Evolutionary conservation across 35 echinoderm and acorn worm species (phyloP), one percentile per base, ranked within the genome.

Genomic region (Acanthaster planci): DNA sequence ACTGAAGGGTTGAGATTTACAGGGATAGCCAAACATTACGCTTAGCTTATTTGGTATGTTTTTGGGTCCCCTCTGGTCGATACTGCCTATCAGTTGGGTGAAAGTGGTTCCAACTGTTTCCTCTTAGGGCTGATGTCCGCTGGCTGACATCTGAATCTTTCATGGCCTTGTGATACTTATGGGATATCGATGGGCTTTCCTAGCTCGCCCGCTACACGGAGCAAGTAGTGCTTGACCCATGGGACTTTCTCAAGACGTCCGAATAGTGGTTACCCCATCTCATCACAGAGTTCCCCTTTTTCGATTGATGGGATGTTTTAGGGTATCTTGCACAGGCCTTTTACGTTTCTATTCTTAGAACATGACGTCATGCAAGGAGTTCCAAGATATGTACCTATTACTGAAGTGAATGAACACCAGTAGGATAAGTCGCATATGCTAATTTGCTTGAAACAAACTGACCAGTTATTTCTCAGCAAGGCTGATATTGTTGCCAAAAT

Each of bases 201-300:
- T 21, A 26, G 34, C 64, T 72, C 64, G 64, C 14, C 64, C 23
- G 26, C 64, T 10, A 26, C 21, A 19, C n/a, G 4, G 64, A 34
- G 64, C 64, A 72, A 72, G 64, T 72, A 72, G 26, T 72, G 26
- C 64, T 72, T 72, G 64, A 72, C 64, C 64, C 19, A 27, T 26
- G 64, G 23, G 64, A 72, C 64, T 72, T 31, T 35, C 21, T 6
- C 64, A 34, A 26, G 26, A 31, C 64, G 30, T 72, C 34, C 30
- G 23, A 72, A 72, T 72, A 72, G 30, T 72, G 64, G 64, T 72
- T 29, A 31, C 30, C 64, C 60, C 60, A 47, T 12, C 12, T 47
- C 12, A 47, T 47, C 42, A 47, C 4, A 47, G 12, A 47, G 42
- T 4, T 4, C 4, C 42, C 12, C 42, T 47, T 47, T 47, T 4